A percentile compares a stretch with the other conserved stretches of the same genome.
These are phyloP conservation scores for Lepetodrilus schrolli DNA, from an alignment of 2,888 invertebrate species.

Conservation along the genomic window DNA sequence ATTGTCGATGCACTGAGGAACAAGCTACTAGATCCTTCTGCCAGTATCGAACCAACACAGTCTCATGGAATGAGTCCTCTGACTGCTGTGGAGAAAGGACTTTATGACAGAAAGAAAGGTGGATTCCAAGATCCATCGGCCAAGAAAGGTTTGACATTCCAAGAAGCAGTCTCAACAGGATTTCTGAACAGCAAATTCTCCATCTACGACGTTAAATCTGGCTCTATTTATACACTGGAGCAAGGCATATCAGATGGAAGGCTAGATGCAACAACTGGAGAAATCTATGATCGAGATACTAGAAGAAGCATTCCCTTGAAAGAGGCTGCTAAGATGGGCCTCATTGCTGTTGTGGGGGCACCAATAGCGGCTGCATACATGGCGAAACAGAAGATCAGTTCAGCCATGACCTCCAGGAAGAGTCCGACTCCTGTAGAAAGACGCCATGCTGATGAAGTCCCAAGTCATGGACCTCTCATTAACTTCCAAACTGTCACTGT, in stretches of 20 bases:
- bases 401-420: slow-evolving; percentile 32
- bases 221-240: slow-evolving; percentile 81
- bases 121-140: slow-evolving; percentile 88
- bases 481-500: slow-evolving; percentile 49
- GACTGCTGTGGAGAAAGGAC: slow-evolving; percentile 84
- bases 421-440: background rate
- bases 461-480: slow-evolving; percentile 31
- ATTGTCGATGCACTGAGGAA: slow-evolving; percentile 88
- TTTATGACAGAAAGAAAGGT: slow-evolving; percentile 89
- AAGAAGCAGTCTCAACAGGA: slow-evolving; percentile 59
- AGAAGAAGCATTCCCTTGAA: slow-evolving; percentile 82
- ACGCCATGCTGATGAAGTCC: background rate
- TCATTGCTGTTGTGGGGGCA: slow-evolving; percentile 90
- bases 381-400: slow-evolving; percentile 44
- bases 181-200: slow-evolving; percentile 60
- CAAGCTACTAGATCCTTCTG: slow-evolving; percentile 54
- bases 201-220: slow-evolving; percentile 78
- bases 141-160: slow-evolving; percentile 80
- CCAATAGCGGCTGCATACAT: slow-evolving; percentile 76
- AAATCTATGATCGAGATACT: slow-evolving; percentile 84
- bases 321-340: slow-evolving; percentile 81
- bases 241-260: slow-evolving; percentile 79
- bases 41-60: slow-evolving; percentile 29
- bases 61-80: slow-evolving; percentile 50
- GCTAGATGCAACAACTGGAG: slow-evolving; percentile 80